Evolutionary conservation across 1,140 invertebrate genomes (phyloP).

Genomic region (Drosophila baimaii): DNA sequence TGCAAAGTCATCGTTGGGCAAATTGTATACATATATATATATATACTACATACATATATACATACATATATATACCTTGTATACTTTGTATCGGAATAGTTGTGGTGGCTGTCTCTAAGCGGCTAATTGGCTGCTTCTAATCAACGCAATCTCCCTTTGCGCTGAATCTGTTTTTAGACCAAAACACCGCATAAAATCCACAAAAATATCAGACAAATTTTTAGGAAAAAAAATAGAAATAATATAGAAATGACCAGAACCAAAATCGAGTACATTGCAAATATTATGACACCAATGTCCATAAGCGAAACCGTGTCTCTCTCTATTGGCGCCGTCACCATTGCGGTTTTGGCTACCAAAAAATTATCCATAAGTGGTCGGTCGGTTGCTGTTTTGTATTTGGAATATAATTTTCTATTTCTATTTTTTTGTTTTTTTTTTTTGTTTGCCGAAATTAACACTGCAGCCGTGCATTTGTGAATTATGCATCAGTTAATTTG

Average conservation of each 20-base stretch:
- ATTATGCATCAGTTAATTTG: constrained; percentile 61
- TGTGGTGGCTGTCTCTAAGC: constrained; percentile 14
- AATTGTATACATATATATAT: not conserved
- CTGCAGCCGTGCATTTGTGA: constrained; percentile 38
- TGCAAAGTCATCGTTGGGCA: constrained; percentile 27
- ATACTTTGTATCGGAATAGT: constrained; percentile 3
- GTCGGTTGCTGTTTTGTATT: constrained; percentile 9
- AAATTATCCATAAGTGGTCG: constrained; percentile 29
- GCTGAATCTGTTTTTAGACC: constrained; percentile 40
- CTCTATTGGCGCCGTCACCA: constrained; percentile 36
- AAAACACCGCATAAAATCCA: not conserved
- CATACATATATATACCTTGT: not conserved
- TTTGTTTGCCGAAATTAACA: constrained; percentile 21
- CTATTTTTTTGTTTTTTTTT: constrained; percentile 16
- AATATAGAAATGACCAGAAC: not conserved
- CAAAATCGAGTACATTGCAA: constrained; percentile 35
- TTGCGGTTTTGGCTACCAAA: constrained; percentile 19
- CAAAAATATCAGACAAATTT: not conserved
- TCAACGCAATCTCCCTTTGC: constrained; percentile 28
- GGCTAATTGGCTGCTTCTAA: constrained; percentile 55
- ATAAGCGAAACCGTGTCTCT: constrained; percentile 43
- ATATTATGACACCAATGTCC: constrained; percentile 52
- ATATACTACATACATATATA: not conserved
- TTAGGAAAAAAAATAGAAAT: not conserved
- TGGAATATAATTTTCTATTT: too few species aligned